Evolutionary conservation across 1,140 invertebrate genomes (phyloP).

Genomic region (Euura saliciscinereae): DNA sequence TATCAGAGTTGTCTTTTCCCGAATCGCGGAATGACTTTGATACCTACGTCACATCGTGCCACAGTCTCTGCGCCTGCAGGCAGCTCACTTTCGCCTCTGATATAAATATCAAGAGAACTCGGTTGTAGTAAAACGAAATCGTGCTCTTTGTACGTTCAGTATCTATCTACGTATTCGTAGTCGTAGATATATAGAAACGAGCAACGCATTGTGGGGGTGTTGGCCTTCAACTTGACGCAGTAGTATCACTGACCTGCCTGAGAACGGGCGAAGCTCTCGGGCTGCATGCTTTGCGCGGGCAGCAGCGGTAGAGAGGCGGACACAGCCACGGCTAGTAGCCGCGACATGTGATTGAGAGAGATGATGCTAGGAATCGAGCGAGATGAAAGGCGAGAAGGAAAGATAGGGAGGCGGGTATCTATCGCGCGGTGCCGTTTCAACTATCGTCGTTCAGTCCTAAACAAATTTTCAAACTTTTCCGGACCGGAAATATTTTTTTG

Average conservation of each 20-base stretch:
- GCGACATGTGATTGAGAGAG: background rate
- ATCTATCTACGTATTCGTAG: background rate
- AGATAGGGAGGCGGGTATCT: conserved; percentile 18
- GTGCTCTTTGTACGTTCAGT: background rate
- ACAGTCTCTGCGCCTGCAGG: no score
- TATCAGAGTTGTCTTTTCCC: no score
- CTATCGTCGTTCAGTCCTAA: background rate
- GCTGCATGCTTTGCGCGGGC: conserved; percentile 15
- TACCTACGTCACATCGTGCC: no score
- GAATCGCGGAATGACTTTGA: no score
- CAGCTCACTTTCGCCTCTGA: no score
- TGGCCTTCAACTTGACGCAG: conserved; percentile 64
- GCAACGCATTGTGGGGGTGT: conserved; percentile 62
- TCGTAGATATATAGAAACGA: conserved; percentile 19
- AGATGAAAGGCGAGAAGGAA: conserved; percentile 2
- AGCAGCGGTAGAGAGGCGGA: conserved; percentile 15
- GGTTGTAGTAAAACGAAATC: background rate
- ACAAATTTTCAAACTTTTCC: conserved; percentile 12
- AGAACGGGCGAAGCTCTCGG: conserved; percentile 39
- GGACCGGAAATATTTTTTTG: background rate
- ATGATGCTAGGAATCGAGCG: background rate
- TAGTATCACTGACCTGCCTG: conserved; percentile 63
- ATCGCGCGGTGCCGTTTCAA: conserved; percentile 21
- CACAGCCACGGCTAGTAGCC: conserved; percentile 12
- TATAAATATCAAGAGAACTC: background rate